Base-by-base conservation (phyloP, 2,113 vertebrate genomes). In the Anser brachyrhynchus region DNA sequence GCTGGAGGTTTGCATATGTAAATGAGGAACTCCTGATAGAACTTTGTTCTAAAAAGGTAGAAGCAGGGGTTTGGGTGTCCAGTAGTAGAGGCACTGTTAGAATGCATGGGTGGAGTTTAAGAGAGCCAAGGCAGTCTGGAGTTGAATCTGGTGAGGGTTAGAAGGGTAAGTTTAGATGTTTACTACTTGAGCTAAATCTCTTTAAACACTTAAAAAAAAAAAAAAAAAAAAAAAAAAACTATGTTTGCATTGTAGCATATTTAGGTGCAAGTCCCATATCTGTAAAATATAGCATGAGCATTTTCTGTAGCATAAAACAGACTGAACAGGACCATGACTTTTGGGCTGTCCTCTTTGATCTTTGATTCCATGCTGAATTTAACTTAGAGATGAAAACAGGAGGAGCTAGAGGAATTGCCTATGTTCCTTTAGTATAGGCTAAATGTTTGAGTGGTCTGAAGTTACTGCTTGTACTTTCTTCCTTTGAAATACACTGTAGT, bases 231-330 rank as follows among this genome's bases (percentile, higher is more conserved):
- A 46, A 49, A 49, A 37, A 37, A 21, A 49, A 21, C 46, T 11
- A 21, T 9, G 21, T 49, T 49, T 49, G 46, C 21, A 20, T 49
- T 21, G 20, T 49, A 49, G 46, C 26, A 49, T 61, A 28, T 73
- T 49, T 54, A 8, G 21, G 10, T 62, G 21, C 44, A 67, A 55
- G 44, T 25, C 26, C 54, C n/a, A 17, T 55, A 29, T 43, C 21
- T 43, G 4, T 57, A 43, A 69, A 84, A 57, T 14, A 35, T 13
- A 62, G 26, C 18, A 39, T 0, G 3, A 43, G 17, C 5, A 0
- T 6, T 31, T 41, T 61, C 31, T 74, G 33, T 39, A 79, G 29
- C 25, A 55, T 46, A 51, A 73, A 61, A 33, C 10, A 54, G 17
- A 35, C 18, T 51, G 46, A 69, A 11, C 46, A 92, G 8, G 21